phyloP scores from a whole-genome alignment of 2,113 vertebrate genomes.

The Nycticryphes semicollaris region DNA sequence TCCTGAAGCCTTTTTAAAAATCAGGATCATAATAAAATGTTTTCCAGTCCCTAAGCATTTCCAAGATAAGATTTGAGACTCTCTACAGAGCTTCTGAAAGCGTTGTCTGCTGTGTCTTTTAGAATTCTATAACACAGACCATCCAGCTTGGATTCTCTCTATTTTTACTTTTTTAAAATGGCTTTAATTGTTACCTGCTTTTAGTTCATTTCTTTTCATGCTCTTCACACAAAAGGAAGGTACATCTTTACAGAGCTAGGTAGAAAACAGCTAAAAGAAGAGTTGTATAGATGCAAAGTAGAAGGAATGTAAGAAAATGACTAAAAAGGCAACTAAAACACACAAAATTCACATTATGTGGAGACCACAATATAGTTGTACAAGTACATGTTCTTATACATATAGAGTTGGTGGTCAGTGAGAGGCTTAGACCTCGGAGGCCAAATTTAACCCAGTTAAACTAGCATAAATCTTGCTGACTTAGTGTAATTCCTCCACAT shows the following conservation, averaged over 20 bases:
- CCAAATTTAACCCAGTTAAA: constrained; percentile 18
- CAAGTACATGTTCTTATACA: constrained; percentile 40
- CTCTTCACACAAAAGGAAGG: constrained; percentile 66
- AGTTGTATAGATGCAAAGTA: constrained; percentile 67
- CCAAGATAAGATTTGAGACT: neutral
- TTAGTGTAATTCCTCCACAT: neutral
- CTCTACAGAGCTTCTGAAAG: neutral
- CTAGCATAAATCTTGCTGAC: neutral
- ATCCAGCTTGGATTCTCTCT: neutral
- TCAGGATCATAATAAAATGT: neutral
- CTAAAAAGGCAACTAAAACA: constrained; percentile 66
- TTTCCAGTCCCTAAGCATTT: neutral
- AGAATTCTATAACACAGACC: neutral
- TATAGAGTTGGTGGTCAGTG: constrained; percentile 35
- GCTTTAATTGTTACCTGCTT: constrained; percentile 59
- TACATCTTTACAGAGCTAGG: constrained; percentile 67
- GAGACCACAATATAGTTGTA: constrained; percentile 42
- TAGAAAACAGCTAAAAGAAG: constrained; percentile 66
- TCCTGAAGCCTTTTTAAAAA: constrained; percentile 4
- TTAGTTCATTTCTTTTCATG: constrained; percentile 68
- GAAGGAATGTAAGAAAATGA: constrained; percentile 69
- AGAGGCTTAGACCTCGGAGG: constrained; percentile 51
- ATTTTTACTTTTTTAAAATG: neutral
- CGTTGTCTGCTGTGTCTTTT: neutral
- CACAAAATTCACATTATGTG: constrained; percentile 55